Base-by-base conservation (phyloP, 2,797 vertebrate species). In the Sebastes wilsoni region DNA sequence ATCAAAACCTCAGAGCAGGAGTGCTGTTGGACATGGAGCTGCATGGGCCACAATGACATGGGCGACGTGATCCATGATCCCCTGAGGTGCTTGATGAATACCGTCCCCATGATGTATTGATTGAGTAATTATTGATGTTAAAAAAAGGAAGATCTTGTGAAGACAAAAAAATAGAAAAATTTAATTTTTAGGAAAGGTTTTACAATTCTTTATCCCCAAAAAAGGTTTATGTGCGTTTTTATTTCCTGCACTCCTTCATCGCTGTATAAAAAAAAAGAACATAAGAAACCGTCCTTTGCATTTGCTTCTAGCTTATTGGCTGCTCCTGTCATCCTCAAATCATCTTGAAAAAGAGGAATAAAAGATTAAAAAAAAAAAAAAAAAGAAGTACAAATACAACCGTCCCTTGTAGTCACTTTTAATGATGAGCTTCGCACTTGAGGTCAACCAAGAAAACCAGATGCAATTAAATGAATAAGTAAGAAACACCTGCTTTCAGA, bases 41-140 rank as follows among this genome's bases (percentile, higher is more conserved):
- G 92, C 88, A 93, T 91, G 89, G 91, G 82, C 92, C 92, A 61
- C 81, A 88, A 59, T 65, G 59, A 84, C 34, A 82, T 16, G 59
- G 91, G 94, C 61, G 93, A 94, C 88, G 64, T 90, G 89, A 93
- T 92, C 89, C 91, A 32, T 87, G 79, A 72, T 59, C 60, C 71
- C 80, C 81, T 87, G 27, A 75, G 66, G 27, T 20, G 32, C 68
- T 79, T 65, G 80, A 82, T 80, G 16, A 84, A 66, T 77, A 82
- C 77, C 71, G 38, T 83, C 76, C 86, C 80, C 77, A 75, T 86
- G 69, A 90, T 85, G 84, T 87, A 86, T 23, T 80, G 71, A 85
- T 78, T 89, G 73, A 72, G n/a, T 85, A 59, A 88, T 75, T 78
- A 80, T 91, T 87, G 77, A 80, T 89, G 86, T 90, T 85, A 36